These are phyloP conservation scores for Xenops minutus DNA, from an alignment of 2,797 vertebrate species.

Conservation along the genomic window DNA sequence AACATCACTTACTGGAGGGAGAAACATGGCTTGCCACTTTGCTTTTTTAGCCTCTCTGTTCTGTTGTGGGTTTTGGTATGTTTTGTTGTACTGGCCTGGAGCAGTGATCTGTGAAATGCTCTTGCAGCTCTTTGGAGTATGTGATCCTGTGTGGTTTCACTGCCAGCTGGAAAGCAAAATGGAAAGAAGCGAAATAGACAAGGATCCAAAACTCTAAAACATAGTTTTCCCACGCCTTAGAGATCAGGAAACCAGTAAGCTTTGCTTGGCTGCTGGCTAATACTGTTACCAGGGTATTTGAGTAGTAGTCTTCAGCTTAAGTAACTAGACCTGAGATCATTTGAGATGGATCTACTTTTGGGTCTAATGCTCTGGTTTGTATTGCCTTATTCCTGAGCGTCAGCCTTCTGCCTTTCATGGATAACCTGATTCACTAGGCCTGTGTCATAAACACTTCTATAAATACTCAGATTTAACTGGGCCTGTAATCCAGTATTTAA, in stretches of 20 bases:
- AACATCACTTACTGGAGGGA: not conserved
- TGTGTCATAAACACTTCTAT: not conserved
- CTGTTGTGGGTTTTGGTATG: not conserved
- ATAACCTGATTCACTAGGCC: not conserved
- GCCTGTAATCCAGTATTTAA: not conserved
- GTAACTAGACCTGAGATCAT: not conserved
- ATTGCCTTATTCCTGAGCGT: not conserved
- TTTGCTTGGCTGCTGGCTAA: conserved; percentile 11
- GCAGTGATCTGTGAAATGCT: conserved; percentile 13
- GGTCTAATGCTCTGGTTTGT: not conserved
- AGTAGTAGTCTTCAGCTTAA: not conserved
- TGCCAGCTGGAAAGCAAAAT: conserved; percentile 69
- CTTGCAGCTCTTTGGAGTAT: conserved; percentile 35
- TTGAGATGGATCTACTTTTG: not conserved
- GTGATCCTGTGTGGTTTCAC: conserved; percentile 31
- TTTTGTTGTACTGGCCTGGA: not conserved
- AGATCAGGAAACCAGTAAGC: conserved; percentile 18
- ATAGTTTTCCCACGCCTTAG: conserved; percentile 30
- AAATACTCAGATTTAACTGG: not conserved
- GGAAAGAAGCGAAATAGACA: conserved; percentile 57
- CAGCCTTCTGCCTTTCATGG: not conserved
- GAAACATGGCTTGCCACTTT: rapidly evolving
- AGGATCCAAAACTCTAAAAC: conserved; percentile 20
- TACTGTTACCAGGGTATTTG: not conserved
- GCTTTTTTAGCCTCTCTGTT: not conserved